Percentiles rank a stretch among this genome's conserved stretches.
phyloP scores from a whole-genome alignment of 2,888 invertebrate genomes.

The Calameuta filiformis region DNA sequence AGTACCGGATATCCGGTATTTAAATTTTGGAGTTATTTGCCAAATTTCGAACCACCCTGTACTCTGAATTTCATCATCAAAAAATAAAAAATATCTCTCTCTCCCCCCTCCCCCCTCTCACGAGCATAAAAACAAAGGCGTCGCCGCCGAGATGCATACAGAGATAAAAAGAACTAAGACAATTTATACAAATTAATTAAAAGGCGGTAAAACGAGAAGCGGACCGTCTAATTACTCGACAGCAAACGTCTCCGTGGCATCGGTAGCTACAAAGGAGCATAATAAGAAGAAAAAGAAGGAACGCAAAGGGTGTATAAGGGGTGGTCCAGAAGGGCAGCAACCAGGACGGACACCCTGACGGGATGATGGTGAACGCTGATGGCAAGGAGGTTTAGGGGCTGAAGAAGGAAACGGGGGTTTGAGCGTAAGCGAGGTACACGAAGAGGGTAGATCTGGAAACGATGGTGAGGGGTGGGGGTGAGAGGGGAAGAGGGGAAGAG shows the following conservation, averaged over 20 bases:
- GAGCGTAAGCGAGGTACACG: slow-evolving; percentile 10
- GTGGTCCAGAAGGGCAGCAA: slow-evolving; percentile 14
- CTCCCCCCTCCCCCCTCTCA: neutral
- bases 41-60: neutral
- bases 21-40: neutral
- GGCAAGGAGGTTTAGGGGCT: neutral
- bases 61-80: neutral
- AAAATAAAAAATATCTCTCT: neutral
- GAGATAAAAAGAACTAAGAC: slow-evolving; percentile 21
- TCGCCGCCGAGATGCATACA: slow-evolving; percentile 17
- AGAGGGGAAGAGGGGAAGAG: slow-evolving; percentile 32
- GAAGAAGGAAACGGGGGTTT: slow-evolving; percentile 11
- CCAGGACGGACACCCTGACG: neutral
- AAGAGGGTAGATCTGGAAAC: slow-evolving; percentile 7
- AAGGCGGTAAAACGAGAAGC: slow-evolving; percentile 43
- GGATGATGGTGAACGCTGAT: neutral
- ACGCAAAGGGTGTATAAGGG: slow-evolving; percentile 15
- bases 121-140: neutral
- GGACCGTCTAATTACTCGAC: slow-evolving; percentile 48
- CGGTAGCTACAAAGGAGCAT: slow-evolving; percentile 29
- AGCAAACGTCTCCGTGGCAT: slow-evolving; percentile 21
- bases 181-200: slow-evolving; percentile 53
- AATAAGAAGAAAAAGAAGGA: slow-evolving; percentile 10
- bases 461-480: slow-evolving; percentile 29
- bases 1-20: neutral